Percentiles rank a stretch among this genome's conserved stretches.
Evolutionary conservation across 2,113 vertebrate species (phyloP).

Genomic region (Camelus bactrianus): DNA sequence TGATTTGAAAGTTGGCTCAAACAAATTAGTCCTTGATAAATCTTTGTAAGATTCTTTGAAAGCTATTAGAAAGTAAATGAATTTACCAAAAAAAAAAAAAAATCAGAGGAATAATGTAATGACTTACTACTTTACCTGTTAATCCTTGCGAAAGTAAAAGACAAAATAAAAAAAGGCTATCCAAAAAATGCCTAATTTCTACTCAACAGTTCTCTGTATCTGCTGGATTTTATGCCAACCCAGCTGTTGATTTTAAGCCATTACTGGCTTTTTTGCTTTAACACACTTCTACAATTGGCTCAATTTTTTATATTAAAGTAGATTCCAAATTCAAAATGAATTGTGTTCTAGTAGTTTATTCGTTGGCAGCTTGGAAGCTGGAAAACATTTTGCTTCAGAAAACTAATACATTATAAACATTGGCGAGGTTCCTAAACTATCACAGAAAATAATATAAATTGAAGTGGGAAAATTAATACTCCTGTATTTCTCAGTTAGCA

Average conservation of each 20-base stretch:
- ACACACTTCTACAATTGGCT: not conserved
- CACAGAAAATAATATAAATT: constrained; percentile 24
- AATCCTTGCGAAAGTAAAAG: not conserved
- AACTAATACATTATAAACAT: constrained; percentile 51
- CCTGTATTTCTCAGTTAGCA: not conserved
- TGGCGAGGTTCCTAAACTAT: constrained; percentile 40
- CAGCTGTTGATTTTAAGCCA: constrained; percentile 56
- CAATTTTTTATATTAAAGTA: constrained; percentile 54
- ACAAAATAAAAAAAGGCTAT: not conserved
- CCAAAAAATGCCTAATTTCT: not conserved
- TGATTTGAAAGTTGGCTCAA: constrained; percentile 35
- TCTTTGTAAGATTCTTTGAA: constrained; percentile 42
- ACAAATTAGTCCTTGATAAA: not conserved
- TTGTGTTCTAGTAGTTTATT: constrained; percentile 58
- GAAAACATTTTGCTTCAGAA: constrained; percentile 68
- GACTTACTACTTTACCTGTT: not conserved
- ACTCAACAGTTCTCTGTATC: not conserved
- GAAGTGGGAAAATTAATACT: constrained; percentile 20
- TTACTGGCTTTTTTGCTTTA: constrained; percentile 50
- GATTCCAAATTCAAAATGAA: constrained; percentile 55
- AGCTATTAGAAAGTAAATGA: constrained; percentile 20
- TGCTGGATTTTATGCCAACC: constrained; percentile 6
- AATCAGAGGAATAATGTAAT: not conserved
- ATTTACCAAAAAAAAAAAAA: not conserved
- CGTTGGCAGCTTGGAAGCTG: constrained; percentile 28